These are phyloP conservation scores for Pipa parva DNA, from an alignment of 2,113 vertebrate species.

Conservation along the genomic window DNA sequence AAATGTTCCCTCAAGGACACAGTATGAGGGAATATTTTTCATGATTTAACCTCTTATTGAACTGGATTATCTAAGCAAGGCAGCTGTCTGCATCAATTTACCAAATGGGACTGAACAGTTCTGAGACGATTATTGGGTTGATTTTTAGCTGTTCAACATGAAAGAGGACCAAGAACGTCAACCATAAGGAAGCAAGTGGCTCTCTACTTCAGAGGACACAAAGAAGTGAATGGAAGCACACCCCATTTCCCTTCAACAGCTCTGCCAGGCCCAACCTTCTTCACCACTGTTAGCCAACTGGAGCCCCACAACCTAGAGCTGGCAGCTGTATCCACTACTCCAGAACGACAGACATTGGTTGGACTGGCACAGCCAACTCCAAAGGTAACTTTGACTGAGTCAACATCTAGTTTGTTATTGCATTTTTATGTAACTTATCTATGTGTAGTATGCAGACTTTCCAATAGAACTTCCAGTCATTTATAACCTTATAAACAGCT, in stretches of 20 bases:
- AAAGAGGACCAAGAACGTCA: conserved; percentile 91
- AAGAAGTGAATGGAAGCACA: conserved; percentile 83
- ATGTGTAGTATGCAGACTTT: too few relatives aligned
- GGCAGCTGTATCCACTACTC: conserved; percentile 76
- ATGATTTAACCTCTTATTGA: conserved; percentile 43
- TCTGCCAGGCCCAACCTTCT: conserved; percentile 86
- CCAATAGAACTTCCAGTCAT: too few relatives aligned
- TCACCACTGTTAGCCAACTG: conserved; percentile 91
- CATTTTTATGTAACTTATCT: too few relatives aligned
- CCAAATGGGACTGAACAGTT: conserved; percentile 36
- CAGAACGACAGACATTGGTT: conserved; percentile 87
- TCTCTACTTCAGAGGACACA: conserved; percentile 95
- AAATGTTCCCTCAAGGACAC: conserved; percentile 41
- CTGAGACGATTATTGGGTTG: conserved; percentile 36
- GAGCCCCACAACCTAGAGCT: conserved; percentile 91
- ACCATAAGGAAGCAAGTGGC: conserved; percentile 98
- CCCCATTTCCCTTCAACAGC: conserved; percentile 81
- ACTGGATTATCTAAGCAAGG: conserved; percentile 29
- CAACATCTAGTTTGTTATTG: neutral
- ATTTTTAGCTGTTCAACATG: conserved; percentile 90
- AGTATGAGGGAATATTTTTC: conserved; percentile 41
- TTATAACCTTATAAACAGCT: too few relatives aligned
- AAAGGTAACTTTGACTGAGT: conserved; percentile 69
- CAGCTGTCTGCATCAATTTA: conserved; percentile 33
- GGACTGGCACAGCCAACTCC: conserved; percentile 93